These are phyloP conservation scores for Xerus rutilus DNA, from an alignment of 2,797 vertebrate genomes.

Conservation along the genomic window DNA sequence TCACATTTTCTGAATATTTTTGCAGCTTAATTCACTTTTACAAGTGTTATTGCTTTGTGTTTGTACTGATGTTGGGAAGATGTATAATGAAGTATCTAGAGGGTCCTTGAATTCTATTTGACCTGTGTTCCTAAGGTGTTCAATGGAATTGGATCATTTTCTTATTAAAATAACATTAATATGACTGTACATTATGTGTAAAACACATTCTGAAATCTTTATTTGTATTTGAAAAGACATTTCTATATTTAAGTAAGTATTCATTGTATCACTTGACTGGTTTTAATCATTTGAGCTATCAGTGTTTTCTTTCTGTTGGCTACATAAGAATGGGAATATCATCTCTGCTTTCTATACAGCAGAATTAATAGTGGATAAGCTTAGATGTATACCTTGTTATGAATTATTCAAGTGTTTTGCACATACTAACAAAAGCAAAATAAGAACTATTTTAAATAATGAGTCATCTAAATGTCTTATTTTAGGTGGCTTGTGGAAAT, in stretches of 20 bases:
- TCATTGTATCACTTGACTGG: background rate
- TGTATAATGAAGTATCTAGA: background rate
- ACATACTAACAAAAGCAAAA: constrained; percentile 27
- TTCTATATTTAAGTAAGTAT: constrained; percentile 8
- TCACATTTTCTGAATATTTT: constrained; percentile 23
- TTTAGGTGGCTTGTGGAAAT: background rate
- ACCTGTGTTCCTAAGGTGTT: background rate
- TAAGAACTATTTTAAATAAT: background rate
- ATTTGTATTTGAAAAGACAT: constrained; percentile 35
- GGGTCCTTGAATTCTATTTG: background rate
- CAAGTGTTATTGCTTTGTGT: background rate
- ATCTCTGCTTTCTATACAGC: background rate
- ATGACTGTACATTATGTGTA: background rate
- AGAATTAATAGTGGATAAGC: background rate
- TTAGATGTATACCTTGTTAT: background rate
- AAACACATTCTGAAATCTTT: background rate
- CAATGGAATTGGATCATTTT: background rate
- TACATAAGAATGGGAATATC: background rate
- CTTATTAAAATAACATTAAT: background rate
- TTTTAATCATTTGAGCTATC: background rate
- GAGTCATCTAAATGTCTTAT: background rate
- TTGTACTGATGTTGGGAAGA: background rate
- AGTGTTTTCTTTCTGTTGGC: background rate
- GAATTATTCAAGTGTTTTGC: background rate
- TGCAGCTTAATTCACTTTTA: background rate